phyloP scores from a whole-genome alignment of 2,888 invertebrate species.

The Cephonodes hylas region DNA sequence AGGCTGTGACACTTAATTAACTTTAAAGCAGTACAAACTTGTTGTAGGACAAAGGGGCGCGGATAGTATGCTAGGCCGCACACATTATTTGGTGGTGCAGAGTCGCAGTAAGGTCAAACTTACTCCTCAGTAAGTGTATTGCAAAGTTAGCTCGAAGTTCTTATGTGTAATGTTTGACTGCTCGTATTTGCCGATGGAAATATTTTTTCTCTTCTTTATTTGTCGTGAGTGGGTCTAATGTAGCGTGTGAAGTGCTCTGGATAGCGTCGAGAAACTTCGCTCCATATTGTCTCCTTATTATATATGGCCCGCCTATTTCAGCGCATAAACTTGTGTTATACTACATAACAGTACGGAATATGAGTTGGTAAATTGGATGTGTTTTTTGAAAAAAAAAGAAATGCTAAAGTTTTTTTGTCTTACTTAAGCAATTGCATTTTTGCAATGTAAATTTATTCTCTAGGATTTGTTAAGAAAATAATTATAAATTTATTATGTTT shows the following conservation, averaged over 20 bases:
- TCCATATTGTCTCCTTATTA: constrained; percentile 42
- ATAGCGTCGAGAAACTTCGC: constrained; percentile 29
- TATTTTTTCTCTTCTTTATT: constrained; percentile 42
- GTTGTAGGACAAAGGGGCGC: constrained; percentile 27
- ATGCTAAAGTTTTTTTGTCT: neutral
- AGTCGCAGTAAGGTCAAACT: constrained; percentile 56
- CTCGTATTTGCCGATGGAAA: constrained; percentile 30
- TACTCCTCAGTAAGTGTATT: constrained; percentile 56
- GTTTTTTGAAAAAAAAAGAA: neutral
- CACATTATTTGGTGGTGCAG: constrained; percentile 52
- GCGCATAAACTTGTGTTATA: neutral
- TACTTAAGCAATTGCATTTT: too few species aligned
- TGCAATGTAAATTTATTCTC: too few species aligned
- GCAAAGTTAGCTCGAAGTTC: constrained; percentile 51
- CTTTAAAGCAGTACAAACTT: constrained; percentile 66
- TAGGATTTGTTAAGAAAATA: too few species aligned
- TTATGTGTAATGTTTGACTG: constrained; percentile 38
- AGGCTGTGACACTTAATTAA: constrained; percentile 59
- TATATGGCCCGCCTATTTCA: constrained; percentile 22
- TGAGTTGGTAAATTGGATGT: neutral
- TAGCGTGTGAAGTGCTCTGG: constrained; percentile 29
- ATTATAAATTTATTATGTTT: too few species aligned
- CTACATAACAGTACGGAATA: neutral
- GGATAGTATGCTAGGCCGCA: constrained; percentile 37
- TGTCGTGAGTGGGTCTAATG: constrained; percentile 32